Conservation (phyloP, 2,888 invertebrate species). For the Crocallis elinguaria region DNA sequence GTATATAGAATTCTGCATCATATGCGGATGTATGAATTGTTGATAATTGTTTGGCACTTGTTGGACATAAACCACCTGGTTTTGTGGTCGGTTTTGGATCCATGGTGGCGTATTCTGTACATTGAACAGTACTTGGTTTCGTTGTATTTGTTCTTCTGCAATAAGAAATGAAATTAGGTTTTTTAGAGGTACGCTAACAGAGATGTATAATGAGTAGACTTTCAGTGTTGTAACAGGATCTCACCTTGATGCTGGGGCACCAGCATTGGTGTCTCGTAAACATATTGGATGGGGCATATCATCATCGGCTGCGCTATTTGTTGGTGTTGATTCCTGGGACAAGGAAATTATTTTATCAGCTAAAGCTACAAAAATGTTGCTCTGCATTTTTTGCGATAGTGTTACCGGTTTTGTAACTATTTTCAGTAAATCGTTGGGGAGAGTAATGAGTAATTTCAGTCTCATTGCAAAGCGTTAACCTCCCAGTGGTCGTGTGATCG, state of each 20-base stretch:
- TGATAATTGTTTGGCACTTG: slow-evolving; percentile 64
- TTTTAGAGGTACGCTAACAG: no score
- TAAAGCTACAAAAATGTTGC: no score
- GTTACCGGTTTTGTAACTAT: no score
- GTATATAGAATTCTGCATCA: slow-evolving; percentile 69
- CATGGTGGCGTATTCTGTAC: slow-evolving; percentile 77
- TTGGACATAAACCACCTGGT: slow-evolving; percentile 71
- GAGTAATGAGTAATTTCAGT: no score
- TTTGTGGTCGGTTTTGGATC: slow-evolving; percentile 69
- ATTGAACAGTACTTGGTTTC: slow-evolving; percentile 66
- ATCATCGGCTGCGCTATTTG: slow-evolving; percentile 66
- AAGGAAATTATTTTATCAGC: neutral
- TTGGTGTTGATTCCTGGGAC: slow-evolving; percentile 43
- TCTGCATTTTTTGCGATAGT: no score
- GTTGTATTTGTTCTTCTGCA: slow-evolving; percentile 71
- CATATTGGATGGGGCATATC: slow-evolving; percentile 69
- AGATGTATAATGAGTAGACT: no score
- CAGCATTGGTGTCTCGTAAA: slow-evolving; percentile 73
- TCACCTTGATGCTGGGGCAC: slow-evolving; percentile 71
- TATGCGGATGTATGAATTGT: slow-evolving; percentile 58
- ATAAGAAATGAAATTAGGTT: slow-evolving; percentile 31
- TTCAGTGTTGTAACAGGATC: slow-evolving; percentile 3
- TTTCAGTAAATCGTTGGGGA: no score
- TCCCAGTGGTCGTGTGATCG: no score
- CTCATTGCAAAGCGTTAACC: no score